A percentile compares a stretch with the other conserved stretches of the same genome.
phyloP scores from a whole-genome alignment of 1,140 invertebrate species.

The Drosophila mojavensis region DNA sequence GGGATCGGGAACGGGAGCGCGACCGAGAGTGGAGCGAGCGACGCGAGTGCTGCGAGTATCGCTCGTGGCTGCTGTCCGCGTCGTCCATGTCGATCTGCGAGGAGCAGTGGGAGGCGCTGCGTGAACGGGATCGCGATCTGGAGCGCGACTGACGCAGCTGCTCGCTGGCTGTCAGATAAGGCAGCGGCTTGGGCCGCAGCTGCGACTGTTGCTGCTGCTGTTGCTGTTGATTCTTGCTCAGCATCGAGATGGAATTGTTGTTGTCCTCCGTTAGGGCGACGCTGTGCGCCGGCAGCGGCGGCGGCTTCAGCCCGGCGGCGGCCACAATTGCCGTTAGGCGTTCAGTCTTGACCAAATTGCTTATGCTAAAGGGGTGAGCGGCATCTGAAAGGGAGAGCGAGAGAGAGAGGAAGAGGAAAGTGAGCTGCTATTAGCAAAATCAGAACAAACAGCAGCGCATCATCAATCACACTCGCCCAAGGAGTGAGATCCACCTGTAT shows the following conservation, averaged over 20 bases:
- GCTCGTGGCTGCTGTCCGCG: slow-evolving; percentile 55
- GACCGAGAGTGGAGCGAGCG: slow-evolving; percentile 72
- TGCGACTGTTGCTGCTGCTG: slow-evolving; percentile 61
- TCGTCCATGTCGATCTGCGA: slow-evolving; percentile 81
- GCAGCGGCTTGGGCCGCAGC: slow-evolving; percentile 42
- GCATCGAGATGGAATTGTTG: slow-evolving; percentile 79
- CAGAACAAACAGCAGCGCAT: slow-evolving; percentile 38
- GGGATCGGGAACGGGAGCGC: slow-evolving; percentile 61
- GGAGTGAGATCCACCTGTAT: slow-evolving; percentile 19
- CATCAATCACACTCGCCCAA: slow-evolving; percentile 61
- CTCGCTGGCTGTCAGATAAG: slow-evolving; percentile 70
- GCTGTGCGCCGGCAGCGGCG: slow-evolving; percentile 63
- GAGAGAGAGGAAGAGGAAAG: background rate
- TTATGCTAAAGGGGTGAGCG: slow-evolving; percentile 90
- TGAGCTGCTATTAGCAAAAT: slow-evolving; percentile 52
- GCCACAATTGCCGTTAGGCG: slow-evolving; percentile 86
- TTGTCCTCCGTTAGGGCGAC: slow-evolving; percentile 65
- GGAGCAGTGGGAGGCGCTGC: slow-evolving; percentile 85
- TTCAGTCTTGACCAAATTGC: slow-evolving; percentile 86
- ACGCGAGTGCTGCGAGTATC: slow-evolving; percentile 52
- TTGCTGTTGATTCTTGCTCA: slow-evolving; percentile 76
- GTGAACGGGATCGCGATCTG: slow-evolving; percentile 84
- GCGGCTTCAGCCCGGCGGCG: slow-evolving; percentile 55
- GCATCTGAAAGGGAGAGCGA: slow-evolving; percentile 85
- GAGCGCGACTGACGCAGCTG: slow-evolving; percentile 70